phyloP scores from a whole-genome alignment of 2,113 vertebrate species.

The Meriones unguiculatus region DNA sequence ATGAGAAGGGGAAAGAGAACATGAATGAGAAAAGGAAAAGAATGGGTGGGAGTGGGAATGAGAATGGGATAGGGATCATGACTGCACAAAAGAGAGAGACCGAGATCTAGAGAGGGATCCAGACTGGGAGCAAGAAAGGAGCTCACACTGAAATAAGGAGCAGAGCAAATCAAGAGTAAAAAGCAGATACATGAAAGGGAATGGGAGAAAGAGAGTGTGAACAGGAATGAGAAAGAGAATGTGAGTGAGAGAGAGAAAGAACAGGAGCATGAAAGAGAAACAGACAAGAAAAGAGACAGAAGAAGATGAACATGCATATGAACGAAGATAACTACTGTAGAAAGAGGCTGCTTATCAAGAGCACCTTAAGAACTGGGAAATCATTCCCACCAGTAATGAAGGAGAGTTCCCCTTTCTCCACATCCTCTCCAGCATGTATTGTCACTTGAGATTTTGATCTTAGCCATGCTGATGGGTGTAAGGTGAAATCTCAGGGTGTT shows the following conservation, averaged over 20 bases:
- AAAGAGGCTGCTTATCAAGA: slow-evolving; percentile 99
- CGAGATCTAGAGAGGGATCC: slow-evolving; percentile 93
- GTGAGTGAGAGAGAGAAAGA: slow-evolving; percentile 91
- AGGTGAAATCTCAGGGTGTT: no score
- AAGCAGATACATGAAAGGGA: slow-evolving; percentile 91
- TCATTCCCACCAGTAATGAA: no score
- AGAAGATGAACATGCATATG: slow-evolving; percentile 97
- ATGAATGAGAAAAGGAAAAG: slow-evolving; percentile 92
- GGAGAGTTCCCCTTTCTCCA: no score
- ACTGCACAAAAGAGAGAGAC: slow-evolving; percentile 91
- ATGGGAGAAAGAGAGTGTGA: slow-evolving; percentile 91
- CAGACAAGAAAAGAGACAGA: slow-evolving; percentile 97
- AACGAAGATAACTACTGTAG: slow-evolving; percentile 95
- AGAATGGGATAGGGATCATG: slow-evolving; percentile 94
- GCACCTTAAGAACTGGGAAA: slow-evolving; percentile 42
- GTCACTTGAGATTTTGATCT: no score
- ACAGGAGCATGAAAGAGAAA: slow-evolving; percentile 92
- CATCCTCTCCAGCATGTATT: no score
- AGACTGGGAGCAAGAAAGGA: slow-evolving; percentile 92
- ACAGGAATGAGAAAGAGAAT: slow-evolving; percentile 88
- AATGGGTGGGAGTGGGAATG: slow-evolving; percentile 91
- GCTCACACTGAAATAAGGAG: slow-evolving; percentile 90
- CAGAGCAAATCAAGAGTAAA: slow-evolving; percentile 94
- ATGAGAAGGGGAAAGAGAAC: slow-evolving; percentile 95
- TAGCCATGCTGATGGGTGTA: no score